These are phyloP conservation scores for Myanophis thanlyinensis DNA, from an alignment of 2,113 vertebrate species.

Conservation along the genomic window DNA sequence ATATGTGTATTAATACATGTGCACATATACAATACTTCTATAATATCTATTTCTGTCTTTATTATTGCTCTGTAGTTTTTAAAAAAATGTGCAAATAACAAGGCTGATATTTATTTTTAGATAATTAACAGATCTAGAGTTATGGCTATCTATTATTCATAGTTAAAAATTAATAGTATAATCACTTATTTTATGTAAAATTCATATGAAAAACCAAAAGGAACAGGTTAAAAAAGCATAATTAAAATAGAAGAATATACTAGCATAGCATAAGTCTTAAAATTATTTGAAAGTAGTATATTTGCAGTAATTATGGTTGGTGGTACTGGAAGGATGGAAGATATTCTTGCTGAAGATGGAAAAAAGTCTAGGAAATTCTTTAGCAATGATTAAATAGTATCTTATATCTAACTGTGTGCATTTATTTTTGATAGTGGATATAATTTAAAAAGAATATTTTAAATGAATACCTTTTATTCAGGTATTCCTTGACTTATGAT, in stretches of 20 bases:
- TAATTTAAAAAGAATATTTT: not conserved
- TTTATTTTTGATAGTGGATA: not conserved
- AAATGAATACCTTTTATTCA: not conserved
- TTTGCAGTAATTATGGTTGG: not conserved
- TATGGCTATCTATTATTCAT: not conserved
- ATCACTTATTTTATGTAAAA: not conserved
- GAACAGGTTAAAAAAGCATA: not conserved
- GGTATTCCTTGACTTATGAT: not conserved
- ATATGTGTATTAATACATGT: not conserved
- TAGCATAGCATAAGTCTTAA: not conserved
- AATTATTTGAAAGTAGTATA: not conserved
- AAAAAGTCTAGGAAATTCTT: not conserved
- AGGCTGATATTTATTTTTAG: not conserved
- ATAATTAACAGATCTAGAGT: not conserved
- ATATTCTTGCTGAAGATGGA: not conserved
- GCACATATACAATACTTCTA: not conserved
- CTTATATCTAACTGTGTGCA: not conserved
- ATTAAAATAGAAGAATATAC: not conserved
- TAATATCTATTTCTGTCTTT: not conserved
- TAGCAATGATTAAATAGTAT: not conserved
- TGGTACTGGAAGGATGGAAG: not conserved
- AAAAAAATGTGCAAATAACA: not conserved
- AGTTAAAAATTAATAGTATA: not conserved
- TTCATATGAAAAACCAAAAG: not conserved
- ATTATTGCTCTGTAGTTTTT: not conserved